Evolutionary conservation across 2,113 vertebrate species (phyloP).

Genomic region (Periophthalmodon schlosseri): DNA sequence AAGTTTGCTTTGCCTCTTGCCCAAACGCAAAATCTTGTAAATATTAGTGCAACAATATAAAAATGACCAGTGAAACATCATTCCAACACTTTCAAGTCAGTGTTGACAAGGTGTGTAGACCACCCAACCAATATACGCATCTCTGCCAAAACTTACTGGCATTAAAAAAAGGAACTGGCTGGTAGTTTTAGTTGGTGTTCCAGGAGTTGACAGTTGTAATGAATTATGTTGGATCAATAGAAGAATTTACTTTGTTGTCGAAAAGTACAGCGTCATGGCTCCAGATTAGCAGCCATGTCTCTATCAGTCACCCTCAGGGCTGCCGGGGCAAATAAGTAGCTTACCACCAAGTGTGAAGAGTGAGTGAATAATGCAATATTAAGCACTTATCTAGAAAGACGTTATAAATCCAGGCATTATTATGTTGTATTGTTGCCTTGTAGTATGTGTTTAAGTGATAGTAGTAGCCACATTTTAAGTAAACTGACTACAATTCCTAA

Average conservation of each 20-base stretch:
- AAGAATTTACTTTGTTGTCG: background rate
- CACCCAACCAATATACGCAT: background rate
- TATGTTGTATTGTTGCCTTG: background rate
- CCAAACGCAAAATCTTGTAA: background rate
- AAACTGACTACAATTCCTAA: background rate
- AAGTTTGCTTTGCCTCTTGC: slow-evolving; percentile 32
- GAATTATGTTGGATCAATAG: background rate
- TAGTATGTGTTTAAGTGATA: background rate
- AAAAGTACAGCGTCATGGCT: background rate
- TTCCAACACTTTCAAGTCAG: background rate
- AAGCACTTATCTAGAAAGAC: background rate
- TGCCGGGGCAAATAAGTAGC: background rate
- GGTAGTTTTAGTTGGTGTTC: background rate
- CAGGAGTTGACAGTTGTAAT: background rate
- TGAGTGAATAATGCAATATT: no score
- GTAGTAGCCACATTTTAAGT: background rate
- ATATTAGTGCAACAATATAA: background rate
- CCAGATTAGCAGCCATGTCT: background rate
- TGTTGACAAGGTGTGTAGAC: slow-evolving; percentile 1
- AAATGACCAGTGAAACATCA: background rate
- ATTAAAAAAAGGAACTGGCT: background rate
- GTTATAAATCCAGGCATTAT: background rate
- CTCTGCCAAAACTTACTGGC: background rate
- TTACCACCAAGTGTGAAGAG: no score
- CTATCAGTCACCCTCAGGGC: no score